Base-by-base conservation (phyloP, 2,888 invertebrate genomes). In the Uloborus plumipes region DNA sequence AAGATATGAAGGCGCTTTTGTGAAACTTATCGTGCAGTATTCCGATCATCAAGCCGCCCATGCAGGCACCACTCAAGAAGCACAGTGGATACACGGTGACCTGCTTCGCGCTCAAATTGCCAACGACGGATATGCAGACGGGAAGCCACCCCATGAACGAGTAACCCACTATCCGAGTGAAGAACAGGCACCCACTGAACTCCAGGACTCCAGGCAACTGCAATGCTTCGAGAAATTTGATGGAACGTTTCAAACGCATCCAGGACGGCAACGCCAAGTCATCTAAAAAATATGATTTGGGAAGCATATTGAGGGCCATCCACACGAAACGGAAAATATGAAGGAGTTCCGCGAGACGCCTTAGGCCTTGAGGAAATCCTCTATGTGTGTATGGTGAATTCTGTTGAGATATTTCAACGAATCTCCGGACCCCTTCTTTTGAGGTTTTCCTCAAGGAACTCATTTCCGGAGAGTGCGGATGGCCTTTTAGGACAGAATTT, bases 81-180 rank as follows among this genome's bases (percentile, higher is more conserved):
- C 89, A 78, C 0, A 90, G 89, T 3, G 90, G 89, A 9, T 89
- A 80, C 84, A 88, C 87, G 7, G 89, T 18, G 2, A 49, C 90
- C 15, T 89, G 85, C 14, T 86, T 81, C 4, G 47, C 47, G 7
- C 11, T 47, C 9, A 64, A 2, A 13, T 31, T 16, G 9, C 6
- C 1, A 1, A 20, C 49, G 15, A 47, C 49, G 11, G 18, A 18
- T 80, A 98, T 96, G 88, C 97, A 98, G 1, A 93, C 89, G 20
- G 98, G 98, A 87, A 98, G 91, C 98, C 98, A 98, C 89, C 95
- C 98, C 70, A 98, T 92, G 90, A 98, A 98, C 80, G 98, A 98
- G 88, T 98, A 98, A 89, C 95, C 96, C 87, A 98, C 98, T 62
- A 98, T 92, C 90, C 98, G 98, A 15, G 97, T 95, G 90, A 98